Evolutionary conservation across 2,113 vertebrate species (phyloP), one percentile per base, ranked within the genome.

Genomic region (Aspiorhynchus laticeps): DNA sequence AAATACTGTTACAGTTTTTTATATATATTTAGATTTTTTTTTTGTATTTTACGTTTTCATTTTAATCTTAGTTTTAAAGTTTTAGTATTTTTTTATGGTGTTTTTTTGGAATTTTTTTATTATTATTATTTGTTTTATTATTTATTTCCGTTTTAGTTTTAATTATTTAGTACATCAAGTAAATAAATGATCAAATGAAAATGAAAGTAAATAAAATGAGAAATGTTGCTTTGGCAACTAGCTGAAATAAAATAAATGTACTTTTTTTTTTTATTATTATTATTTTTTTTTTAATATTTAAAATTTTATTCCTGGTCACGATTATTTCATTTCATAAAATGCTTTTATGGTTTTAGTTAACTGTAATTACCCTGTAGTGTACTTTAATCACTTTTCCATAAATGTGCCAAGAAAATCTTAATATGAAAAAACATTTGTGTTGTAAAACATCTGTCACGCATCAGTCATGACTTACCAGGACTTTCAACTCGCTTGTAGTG

Each of bases 401-500:
- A 5, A 43, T 43, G 21, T 43, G 11, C 14, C 5, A 46, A 26
- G 5, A 15, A 43, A 26, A 26, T 24, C 71, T 7, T 43, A 41
- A 74, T 74, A 15, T 46, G 21, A 74, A 12, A 33, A 41, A 74
- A 74, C 33, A 73, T 73, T 38, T 1, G 71, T 28, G 24, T 31
- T 28, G 63, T 14, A 9, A 73, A 9, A 38, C 7, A 6, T 33
- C 31, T 71, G 67, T 71, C 67, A 73, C 12, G 3, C 6, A 46
- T 41, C 73, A 15, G 41, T 46, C 2, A 3, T 19, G 26, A 51
- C 83, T 24, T 92, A 99, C 98, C 98, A 91, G 98, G 98, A 94
- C 98, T 99, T 91, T 99, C 98, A 90, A 99, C 98, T 91, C 98
- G 94, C 91, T 98, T 99, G 92, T 99, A 99, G 95, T 99, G 98